Evolutionary conservation across 2,113 vertebrate genomes (phyloP).

Genomic region (Alaudala cheleensis): DNA sequence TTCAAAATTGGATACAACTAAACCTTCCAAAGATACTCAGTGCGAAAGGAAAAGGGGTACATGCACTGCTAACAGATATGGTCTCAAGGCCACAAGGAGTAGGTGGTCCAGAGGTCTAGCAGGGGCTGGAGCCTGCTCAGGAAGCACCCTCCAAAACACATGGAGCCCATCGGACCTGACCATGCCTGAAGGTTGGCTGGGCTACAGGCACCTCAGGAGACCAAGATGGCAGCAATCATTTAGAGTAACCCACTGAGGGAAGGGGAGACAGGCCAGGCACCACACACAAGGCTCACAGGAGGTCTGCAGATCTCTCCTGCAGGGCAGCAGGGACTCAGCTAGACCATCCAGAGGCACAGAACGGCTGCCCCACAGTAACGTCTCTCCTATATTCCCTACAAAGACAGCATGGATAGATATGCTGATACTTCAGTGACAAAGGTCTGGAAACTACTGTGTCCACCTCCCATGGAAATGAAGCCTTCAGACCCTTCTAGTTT

Average conservation of each 20-base stretch:
- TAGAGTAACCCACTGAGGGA: not conserved
- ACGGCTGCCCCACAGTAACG: rapidly evolving
- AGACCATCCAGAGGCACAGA: not conserved
- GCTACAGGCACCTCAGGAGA: not conserved
- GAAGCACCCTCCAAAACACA: not conserved
- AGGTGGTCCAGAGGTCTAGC: not conserved
- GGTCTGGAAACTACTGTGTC: not conserved
- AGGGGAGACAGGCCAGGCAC: not conserved
- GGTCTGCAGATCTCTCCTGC: rapidly evolving
- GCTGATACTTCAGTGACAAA: rapidly evolving
- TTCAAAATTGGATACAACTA: not conserved
- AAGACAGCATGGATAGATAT: not conserved
- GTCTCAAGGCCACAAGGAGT: not conserved
- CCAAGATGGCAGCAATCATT: not conserved
- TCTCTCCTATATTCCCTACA: not conserved
- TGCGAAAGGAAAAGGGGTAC: not conserved
- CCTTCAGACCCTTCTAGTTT: not conserved
- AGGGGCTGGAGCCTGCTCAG: not conserved
- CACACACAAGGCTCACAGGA: not conserved
- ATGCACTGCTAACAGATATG: not conserved
- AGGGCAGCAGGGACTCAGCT: not conserved
- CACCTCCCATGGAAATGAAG: not conserved
- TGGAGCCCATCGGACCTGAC: not conserved
- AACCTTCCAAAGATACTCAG: not conserved
- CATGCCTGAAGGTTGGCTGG: rapidly evolving